Evolutionary conservation across 2,888 invertebrate genomes (phyloP), one percentile per base, ranked within the genome.

Genomic region (Spialia ferax): DNA sequence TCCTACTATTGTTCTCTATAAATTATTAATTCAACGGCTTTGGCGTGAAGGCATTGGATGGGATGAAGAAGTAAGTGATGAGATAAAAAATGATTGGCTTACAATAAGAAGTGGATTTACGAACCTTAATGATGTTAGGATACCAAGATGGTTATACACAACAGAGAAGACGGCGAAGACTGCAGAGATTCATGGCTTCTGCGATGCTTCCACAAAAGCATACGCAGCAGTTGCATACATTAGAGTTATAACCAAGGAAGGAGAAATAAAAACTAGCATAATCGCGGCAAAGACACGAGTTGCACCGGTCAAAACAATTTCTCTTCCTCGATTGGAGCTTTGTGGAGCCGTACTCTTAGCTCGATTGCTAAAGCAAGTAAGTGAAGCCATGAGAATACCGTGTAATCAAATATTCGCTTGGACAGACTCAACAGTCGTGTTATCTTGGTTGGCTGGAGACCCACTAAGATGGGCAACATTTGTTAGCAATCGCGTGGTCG

Each of bases 1-100:
- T 35, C 74, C 50, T 65, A 13, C 68, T 73, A 23, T 75, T 64
- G 45, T 77, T 13, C 66, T 48, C 11, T 71, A 74, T 6, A 77
- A 77, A 61, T 4, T 73, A 11, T 22, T 77, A 1, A 65, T 75
- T 11, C 75, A 76, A 69, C 71, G 65, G 22, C 38, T 74, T 35
- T 74, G 74, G 71, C 42, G 72, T 10, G 15, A 66, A 56, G 48
- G 48, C 4, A 29, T 29, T 18, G 13, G 26, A 6, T 64, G 56
- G 64, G 64, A 64, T 48, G 64, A 64, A 20, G 29, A 29, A 20
- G 18, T 69, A 22, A 56, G 18, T 45, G 0, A 42, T 22, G 26
- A n/a, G 10, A 45, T 23, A 0, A 26, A 13, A 23, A 23, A 42
- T 15, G 42, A 23, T 13, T 60, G 59, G 59, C 42, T n/a, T 5